Base-by-base conservation (phyloP, 2,888 invertebrate species). In the Cosmorhoe ocellata region DNA sequence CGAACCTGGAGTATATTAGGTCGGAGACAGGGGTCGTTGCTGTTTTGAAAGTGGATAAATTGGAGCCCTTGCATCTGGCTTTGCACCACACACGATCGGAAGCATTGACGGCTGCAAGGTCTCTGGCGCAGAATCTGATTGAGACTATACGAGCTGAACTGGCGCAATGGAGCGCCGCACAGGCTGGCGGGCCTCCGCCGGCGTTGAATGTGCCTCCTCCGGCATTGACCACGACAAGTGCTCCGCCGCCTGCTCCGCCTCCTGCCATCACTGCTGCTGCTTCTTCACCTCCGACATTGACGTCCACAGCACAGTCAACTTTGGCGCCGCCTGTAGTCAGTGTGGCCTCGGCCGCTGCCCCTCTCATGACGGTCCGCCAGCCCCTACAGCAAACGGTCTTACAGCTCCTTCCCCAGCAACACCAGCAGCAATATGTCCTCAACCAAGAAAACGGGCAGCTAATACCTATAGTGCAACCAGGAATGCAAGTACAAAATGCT, bases 1-100 rank as follows among this genome's bases (percentile, higher is more conserved):
- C 94, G 18, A 94, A 95, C 82, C 89, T 96, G 67, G 92, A 94
- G 67, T 96, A 95, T 65, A 95, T 96, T 62, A 90, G 94, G 61
- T 93, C 93, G 43, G 95, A 96, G 81, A 95, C 96, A 3, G 95
- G 95, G 18, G 95, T 95, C 2, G 93, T 93, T 59, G 94, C 95
- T 28, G 93, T 94, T 8, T 81, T 96, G 58, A 91, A 95, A 69
- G 94, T 94, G 38, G 90, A 89, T 57, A 95, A 95, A 56, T 75
- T 82, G 40, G 95, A 95, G 71, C 95, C 95, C 1, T 85, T 96
- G 69, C 95, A 96, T 83, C 90, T 96, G 63, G 93, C 93, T 62
- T 88, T 96, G 62, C 95, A 95, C 71, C 95, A 96, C 85, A 92
- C 93, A 8, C 92, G 93, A 64, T 90, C 92, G 18, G 93, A 94